These are phyloP conservation scores for Raja brachyura DNA, from an alignment of 2,113 vertebrate species.

Conservation along the genomic window DNA sequence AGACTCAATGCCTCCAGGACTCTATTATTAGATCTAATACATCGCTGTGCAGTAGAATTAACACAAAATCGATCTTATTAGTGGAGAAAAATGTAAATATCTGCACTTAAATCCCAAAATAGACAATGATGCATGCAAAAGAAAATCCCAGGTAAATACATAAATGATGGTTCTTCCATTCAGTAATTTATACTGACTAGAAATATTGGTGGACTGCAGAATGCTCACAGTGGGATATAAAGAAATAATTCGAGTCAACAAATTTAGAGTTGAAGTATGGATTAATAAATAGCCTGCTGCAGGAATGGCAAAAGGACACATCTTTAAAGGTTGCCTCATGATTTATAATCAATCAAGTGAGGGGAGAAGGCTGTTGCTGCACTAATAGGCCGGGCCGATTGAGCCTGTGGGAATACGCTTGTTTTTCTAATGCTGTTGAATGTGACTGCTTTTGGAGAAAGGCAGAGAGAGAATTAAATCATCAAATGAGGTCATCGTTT, in stretches of 20 bases:
- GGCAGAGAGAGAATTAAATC: constrained; percentile 26
- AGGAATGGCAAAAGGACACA: background rate
- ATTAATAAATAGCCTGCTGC: background rate
- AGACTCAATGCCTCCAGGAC: too few species aligned
- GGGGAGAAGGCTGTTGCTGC: background rate
- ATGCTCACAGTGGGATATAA: background rate
- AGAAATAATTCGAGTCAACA: background rate
- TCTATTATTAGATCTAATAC: too few species aligned
- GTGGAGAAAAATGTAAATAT: background rate
- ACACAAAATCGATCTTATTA: too few species aligned
- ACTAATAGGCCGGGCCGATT: background rate
- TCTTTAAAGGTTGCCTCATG: background rate
- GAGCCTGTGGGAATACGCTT: background rate
- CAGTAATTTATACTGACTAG: background rate
- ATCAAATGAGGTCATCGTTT: constrained; percentile 34
- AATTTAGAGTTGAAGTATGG: constrained; percentile 7
- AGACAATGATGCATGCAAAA: background rate
- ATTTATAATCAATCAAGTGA: constrained; percentile 27
- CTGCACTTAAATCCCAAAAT: background rate
- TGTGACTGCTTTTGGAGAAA: background rate
- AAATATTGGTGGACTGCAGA: background rate
- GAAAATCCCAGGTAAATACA: background rate
- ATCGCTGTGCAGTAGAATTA: too few species aligned
- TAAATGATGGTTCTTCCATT: background rate
- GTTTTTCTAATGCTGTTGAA: constrained; percentile 12